Percentiles rank a stretch among this genome's conserved stretches.
Evolutionary conservation across 2,797 vertebrate genomes (phyloP).

Genomic region (Bradypodion pumilum): DNA sequence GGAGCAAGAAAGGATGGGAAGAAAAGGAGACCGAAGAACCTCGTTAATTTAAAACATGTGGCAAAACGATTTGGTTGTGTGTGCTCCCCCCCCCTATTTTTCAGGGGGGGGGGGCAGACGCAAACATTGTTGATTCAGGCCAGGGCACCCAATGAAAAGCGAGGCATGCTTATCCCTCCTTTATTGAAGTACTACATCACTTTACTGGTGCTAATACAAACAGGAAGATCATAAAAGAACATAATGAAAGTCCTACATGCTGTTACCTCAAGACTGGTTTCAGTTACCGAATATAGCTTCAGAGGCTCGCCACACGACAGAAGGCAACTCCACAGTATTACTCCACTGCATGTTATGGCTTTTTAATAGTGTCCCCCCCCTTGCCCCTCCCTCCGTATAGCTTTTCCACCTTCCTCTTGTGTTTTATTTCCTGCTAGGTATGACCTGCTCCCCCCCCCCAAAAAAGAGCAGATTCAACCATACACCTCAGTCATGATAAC

Average conservation of each 20-base stretch:
- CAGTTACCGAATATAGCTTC: constrained; percentile 62
- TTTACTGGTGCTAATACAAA: constrained; percentile 61
- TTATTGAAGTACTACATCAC: constrained; percentile 68
- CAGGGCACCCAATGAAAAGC: constrained; percentile 51
- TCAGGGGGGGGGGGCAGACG: neutral
- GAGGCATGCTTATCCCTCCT: constrained; percentile 46
- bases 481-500: neutral
- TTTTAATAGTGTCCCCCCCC: constrained; percentile 23
- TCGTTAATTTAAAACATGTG: constrained; percentile 66
- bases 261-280: constrained; percentile 50
- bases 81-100: constrained; percentile 2
- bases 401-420: constrained; percentile 7
- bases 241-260: constrained; percentile 50
- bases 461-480: neutral
- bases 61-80: constrained; percentile 53
- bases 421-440: neutral
- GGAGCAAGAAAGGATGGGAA: constrained; percentile 42
- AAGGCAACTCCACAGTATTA: constrained; percentile 16
- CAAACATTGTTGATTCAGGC: constrained; percentile 52
- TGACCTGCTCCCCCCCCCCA: neutral
- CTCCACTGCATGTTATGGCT: neutral
- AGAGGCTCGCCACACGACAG: constrained; percentile 57
- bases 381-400: too few relatives aligned
- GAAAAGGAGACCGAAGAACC: constrained; percentile 36
- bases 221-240: constrained; percentile 63